phyloP scores from a whole-genome alignment of 1,140 invertebrate species.

The Drosophila funebris region DNA sequence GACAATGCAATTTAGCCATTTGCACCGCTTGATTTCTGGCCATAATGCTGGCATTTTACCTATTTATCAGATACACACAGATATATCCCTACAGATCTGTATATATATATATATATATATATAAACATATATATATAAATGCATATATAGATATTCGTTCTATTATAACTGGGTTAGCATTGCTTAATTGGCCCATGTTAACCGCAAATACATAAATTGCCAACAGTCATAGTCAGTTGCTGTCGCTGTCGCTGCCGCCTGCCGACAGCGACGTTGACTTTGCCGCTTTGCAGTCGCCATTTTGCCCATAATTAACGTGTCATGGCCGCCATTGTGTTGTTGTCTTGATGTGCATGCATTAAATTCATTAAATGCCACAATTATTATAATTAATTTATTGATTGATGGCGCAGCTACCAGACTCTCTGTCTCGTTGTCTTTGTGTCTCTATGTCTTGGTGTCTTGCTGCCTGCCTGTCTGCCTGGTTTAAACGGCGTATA shows the following conservation, averaged over 20 bases:
- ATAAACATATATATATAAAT: background rate
- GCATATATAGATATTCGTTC: background rate
- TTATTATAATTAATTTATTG: conserved; percentile 84
- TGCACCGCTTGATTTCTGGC: conserved; percentile 43
- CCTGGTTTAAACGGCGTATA: conserved; percentile 39
- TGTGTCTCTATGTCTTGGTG: background rate
- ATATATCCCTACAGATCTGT: background rate
- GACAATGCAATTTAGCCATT: conserved; percentile 50
- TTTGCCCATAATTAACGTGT: conserved; percentile 79
- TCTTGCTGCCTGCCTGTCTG: background rate
- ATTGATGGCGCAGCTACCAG: conserved; percentile 41
- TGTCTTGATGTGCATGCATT: conserved; percentile 71
- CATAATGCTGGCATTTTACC: conserved; percentile 44
- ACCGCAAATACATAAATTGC: conserved; percentile 63
- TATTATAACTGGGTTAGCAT: conserved; percentile 40
- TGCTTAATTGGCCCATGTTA: conserved; percentile 61
- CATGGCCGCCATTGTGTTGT: conserved; percentile 76
- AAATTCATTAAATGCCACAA: conserved; percentile 83
- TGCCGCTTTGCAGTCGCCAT: conserved; percentile 48
- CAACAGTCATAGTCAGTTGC: background rate
- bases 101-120: background rate
- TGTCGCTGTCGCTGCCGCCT: conserved; percentile 30
- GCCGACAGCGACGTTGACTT: background rate
- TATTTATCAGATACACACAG: conserved; percentile 19
- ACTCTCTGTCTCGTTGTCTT: background rate